phyloP scores from a whole-genome alignment of 2,797 vertebrate genomes.

The Tamandua tetradactyla region DNA sequence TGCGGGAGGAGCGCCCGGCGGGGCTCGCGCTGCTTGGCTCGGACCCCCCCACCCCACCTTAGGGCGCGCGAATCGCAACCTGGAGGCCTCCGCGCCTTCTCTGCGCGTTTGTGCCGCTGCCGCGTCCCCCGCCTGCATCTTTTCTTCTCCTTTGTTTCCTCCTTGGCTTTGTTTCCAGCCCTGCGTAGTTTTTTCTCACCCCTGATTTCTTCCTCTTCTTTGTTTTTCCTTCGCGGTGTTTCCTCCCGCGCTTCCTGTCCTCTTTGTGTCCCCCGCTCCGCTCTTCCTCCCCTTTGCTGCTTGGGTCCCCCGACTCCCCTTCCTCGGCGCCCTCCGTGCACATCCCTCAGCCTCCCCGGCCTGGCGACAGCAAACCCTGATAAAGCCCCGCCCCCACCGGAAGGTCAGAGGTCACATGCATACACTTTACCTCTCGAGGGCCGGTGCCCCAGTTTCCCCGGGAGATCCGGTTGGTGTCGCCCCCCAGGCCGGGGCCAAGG shows the following conservation, averaged over 20 bases:
- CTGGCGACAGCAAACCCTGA: background rate
- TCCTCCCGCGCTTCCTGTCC: background rate
- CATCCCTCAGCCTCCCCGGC: accelerated
- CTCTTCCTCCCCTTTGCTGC: no score
- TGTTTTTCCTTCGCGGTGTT: background rate
- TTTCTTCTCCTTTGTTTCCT: constrained; percentile 35
- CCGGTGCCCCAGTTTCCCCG: background rate
- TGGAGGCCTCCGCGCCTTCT: background rate
- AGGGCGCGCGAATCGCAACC: background rate
- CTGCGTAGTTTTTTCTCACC: background rate
- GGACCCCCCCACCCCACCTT: background rate
- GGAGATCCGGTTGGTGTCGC: background rate
- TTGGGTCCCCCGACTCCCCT: no score
- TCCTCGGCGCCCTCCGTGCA: background rate
- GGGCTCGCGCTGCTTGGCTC: background rate
- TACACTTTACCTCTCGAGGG: background rate
- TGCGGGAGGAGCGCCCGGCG: background rate
- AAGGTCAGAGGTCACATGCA: constrained; percentile 58
- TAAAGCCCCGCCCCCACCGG: background rate
- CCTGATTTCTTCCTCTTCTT: background rate
- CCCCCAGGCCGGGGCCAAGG: background rate
- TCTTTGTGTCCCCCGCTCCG: background rate
- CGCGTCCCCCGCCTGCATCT: background rate
- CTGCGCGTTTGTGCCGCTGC: background rate
- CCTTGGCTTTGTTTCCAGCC: constrained; percentile 46